Conservation (phyloP, 2,888 invertebrate species). For the Leptopilina drosophilae region DNA sequence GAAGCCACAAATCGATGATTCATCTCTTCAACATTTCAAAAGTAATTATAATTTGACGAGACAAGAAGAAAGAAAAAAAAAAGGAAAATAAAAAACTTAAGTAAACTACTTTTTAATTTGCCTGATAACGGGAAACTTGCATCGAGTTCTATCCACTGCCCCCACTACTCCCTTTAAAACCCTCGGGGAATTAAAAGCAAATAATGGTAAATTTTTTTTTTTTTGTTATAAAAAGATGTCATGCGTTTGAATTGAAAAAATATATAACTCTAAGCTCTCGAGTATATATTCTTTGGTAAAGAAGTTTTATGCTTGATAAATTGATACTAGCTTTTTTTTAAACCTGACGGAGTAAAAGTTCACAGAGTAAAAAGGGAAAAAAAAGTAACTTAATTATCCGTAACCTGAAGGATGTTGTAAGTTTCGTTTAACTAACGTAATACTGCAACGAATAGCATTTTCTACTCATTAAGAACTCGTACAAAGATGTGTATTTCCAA, state of each 20-base stretch:
- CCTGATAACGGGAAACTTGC: background rate
- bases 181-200: background rate
- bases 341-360: background rate
- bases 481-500: slow-evolving; percentile 5
- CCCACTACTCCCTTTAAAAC: background rate
- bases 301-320: slow-evolving; percentile 22
- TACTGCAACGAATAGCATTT: slow-evolving; percentile 18
- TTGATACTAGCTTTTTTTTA: slow-evolving; percentile 16
- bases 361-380: background rate
- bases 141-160: too few species aligned
- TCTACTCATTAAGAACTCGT: background rate
- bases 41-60: slow-evolving; percentile 22
- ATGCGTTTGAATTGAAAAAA: slow-evolving; percentile 8
- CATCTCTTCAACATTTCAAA: slow-evolving; percentile 5
- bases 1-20: slow-evolving; percentile 13
- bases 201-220: background rate
- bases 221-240: background rate
- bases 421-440: slow-evolving; percentile 28
- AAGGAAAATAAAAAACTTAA: background rate
- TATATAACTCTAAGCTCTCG: background rate
- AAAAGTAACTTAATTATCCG: slow-evolving; percentile 28
- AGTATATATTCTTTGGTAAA: background rate
- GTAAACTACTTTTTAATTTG: background rate
- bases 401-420: slow-evolving; percentile 23
- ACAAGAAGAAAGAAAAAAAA: background rate